Evolutionary conservation across 2,113 vertebrate species (phyloP), one percentile per base, ranked within the genome.

Genomic region (Phrynosoma platyrhinos): DNA sequence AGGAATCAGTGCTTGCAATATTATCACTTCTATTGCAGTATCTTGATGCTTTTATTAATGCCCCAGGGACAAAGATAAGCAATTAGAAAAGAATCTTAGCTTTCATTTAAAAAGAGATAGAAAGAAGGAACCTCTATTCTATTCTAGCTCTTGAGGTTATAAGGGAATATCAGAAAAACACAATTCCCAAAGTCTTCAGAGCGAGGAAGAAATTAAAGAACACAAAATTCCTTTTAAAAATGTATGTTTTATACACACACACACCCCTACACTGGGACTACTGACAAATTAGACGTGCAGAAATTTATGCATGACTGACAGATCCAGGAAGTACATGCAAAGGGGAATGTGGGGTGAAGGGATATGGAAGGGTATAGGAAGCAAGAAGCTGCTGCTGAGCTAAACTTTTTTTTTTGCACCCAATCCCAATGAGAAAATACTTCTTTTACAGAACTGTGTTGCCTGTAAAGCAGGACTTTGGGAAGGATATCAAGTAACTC

Each of bases 141-240:
- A 78, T 86, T 86, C 62, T 66, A 78, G 84, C 58, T 86, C 84
- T 78, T 69, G 62, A 86, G 84, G n/a, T 69, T 86, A 79, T 40
- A 66, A 52, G 40, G 89, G 88, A 85, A 88, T 94, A 84, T 68
- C 90, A 89, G 83, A 66, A 88, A 95, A 95, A 86, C 30, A 69
- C 71, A 66, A 0, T 21, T 85, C 88, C 94, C n/a, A 93, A 68
- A 93, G 90, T 85, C 87, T 84, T 83, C 86, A 83, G 88, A 93
- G 87, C 90, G 93, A 91, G 79, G 92, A 92, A 81, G 52, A 69
- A 82, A 87, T 80, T 79, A 80, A 87, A 75, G 69, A 62, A 25
- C 36, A 12, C 68, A 55, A 21, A 82, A 79, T 85, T 77, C 74
- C 74, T 64, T 79, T 75, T 53, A 36, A 58, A 68, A 52, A 21